phyloP scores from a whole-genome alignment of 2,113 vertebrate genomes.

The Podarcis cretensis region DNA sequence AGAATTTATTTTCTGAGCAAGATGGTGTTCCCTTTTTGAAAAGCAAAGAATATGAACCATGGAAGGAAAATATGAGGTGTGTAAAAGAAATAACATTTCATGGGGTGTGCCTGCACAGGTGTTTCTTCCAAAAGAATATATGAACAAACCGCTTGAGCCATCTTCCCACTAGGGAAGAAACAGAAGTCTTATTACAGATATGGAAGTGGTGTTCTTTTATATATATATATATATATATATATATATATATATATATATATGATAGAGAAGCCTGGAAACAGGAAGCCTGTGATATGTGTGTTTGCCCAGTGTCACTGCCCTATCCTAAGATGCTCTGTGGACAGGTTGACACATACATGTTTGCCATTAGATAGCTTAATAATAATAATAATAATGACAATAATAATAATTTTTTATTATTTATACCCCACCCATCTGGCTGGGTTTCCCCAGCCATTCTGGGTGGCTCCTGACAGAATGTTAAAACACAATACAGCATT shows the following conservation, averaged over 20 bases:
- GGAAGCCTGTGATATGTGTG: background rate
- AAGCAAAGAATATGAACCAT: slow-evolving; percentile 45
- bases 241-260: too few species aligned
- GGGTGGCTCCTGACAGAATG: too few species aligned
- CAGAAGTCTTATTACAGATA: background rate
- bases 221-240: too few species aligned
- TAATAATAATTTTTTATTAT: too few species aligned
- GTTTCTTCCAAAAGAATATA: background rate
- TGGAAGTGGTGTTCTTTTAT: too few species aligned
- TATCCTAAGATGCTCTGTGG: background rate
- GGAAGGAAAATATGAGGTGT: slow-evolving; percentile 69
- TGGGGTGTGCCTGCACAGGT: background rate
- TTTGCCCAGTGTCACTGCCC: background rate
- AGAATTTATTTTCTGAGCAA: slow-evolving; percentile 68
- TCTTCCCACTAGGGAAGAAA: background rate
- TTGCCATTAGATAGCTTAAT: background rate
- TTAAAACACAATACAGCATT: too few species aligned
- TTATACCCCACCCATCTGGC: too few species aligned
- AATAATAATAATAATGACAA: too few species aligned
- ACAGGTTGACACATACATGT: background rate
- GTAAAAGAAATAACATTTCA: background rate
- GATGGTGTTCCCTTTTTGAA: slow-evolving; percentile 42
- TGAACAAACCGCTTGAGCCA: background rate
- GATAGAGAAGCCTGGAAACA: background rate
- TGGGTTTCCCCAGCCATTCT: too few species aligned